These are phyloP conservation scores for Pseudeuparius sepicola DNA, from an alignment of 2,888 invertebrate genomes.

Conservation along the genomic window DNA sequence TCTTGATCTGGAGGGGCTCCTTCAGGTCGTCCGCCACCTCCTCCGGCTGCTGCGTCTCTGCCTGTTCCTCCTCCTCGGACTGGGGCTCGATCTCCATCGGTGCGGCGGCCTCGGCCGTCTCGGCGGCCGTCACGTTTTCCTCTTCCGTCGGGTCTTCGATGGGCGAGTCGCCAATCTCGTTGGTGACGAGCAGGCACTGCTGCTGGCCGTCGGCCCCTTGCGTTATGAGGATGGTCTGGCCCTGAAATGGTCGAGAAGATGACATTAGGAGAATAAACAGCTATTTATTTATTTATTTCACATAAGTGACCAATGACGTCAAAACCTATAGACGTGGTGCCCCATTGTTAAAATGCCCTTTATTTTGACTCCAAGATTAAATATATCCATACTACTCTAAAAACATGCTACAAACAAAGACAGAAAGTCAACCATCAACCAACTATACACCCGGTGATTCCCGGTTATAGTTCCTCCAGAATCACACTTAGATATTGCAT, in stretches of 20 bases:
- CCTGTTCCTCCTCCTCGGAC: slow-evolving; percentile 22
- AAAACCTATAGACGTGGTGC: no score
- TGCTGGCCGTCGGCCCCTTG: slow-evolving; percentile 59
- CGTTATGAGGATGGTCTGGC: slow-evolving; percentile 64
- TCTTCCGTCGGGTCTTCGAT: no score
- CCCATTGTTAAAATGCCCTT: no score
- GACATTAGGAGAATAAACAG: slow-evolving; percentile 1
- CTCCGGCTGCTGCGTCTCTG: slow-evolving; percentile 21
- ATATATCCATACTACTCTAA: no score
- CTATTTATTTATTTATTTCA: no score
- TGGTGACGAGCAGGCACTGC: slow-evolving; percentile 56
- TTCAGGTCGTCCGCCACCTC: slow-evolving; percentile 26
- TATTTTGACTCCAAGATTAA: no score
- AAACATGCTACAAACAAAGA: no score
- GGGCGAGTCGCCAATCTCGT: slow-evolving; percentile 42
- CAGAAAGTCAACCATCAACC: no score
- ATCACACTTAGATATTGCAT: no score
- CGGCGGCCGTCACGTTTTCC: no score
- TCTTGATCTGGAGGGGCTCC: slow-evolving; percentile 33
- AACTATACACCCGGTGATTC: no score
- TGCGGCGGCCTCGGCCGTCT: slow-evolving; percentile 13
- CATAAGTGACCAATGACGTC: slow-evolving; percentile 3
- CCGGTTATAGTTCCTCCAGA: no score
- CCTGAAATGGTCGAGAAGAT: slow-evolving; percentile 31
- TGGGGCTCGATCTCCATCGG: slow-evolving; percentile 23